A percentile compares a stretch with the other conserved stretches of the same genome.
phyloP scores from a whole-genome alignment of 2,113 vertebrate genomes.

The Channa maculata region DNA sequence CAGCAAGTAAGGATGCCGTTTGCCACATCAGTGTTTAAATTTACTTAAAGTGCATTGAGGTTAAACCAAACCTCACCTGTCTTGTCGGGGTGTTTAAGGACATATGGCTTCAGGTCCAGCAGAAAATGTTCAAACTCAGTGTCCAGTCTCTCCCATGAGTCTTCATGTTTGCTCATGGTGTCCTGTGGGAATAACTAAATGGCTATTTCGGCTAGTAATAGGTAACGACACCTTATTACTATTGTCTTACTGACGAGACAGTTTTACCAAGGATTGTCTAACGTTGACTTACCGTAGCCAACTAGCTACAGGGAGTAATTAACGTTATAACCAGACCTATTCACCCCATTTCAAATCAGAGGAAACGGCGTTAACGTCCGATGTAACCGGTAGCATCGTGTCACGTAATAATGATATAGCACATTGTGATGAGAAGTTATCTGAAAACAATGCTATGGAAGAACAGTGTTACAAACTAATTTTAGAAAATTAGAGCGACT shows the following conservation, averaged over 20 bases:
- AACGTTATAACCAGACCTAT: not conserved
- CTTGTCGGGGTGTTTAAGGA: constrained; percentile 86
- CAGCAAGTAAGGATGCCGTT: not conserved
- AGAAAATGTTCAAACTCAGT: constrained; percentile 90
- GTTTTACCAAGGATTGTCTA: not conserved
- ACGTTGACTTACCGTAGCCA: not conserved
- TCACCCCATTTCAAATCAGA: not conserved
- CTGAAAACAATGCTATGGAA: not conserved
- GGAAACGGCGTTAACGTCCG: no score
- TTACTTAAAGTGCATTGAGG: not conserved
- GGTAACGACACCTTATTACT: no score
- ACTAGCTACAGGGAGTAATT: not conserved
- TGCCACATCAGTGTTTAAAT: not conserved
- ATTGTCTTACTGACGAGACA: no score
- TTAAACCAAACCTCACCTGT: constrained; percentile 83
- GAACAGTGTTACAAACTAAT: not conserved
- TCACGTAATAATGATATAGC: not conserved
- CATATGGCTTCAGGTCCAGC: constrained; percentile 92
- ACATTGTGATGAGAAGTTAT: not conserved
- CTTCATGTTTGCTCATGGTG: constrained; percentile 85
- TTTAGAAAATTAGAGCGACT: no score
- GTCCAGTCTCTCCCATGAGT: constrained; percentile 87
- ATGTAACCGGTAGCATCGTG: no score
- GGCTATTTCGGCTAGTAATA: no score
- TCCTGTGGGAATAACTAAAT: constrained; percentile 10